A percentile compares a stretch with the other conserved stretches of the same genome.
These are phyloP conservation scores for Budorcas taxicolor DNA, from an alignment of 2,113 vertebrate species.

Conservation along the genomic window DNA sequence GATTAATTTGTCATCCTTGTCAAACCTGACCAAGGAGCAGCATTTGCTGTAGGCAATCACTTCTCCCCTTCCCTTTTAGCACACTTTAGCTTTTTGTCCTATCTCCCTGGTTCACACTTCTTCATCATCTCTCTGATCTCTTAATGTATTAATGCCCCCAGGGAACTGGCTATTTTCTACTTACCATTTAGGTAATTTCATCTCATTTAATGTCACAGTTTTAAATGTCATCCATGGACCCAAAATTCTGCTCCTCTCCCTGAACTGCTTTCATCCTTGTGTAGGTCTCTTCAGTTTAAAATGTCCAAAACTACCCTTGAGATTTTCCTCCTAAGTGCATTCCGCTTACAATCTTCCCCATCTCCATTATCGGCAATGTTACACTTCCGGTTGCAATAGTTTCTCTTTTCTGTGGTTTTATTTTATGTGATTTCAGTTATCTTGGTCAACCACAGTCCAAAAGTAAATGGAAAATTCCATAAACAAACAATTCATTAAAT, in stretches of 20 bases:
- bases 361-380: fast-evolving
- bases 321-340: not conserved
- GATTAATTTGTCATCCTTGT: not conserved
- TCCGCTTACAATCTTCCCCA: fast-evolving
- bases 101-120: not conserved
- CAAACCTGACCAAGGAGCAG: not conserved
- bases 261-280: not conserved
- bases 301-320: not conserved
- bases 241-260: not conserved
- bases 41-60: fast-evolving
- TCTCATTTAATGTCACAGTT: not conserved
- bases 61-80: not conserved
- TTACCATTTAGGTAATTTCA: not conserved
- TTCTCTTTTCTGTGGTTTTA: not conserved
- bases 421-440: not conserved
- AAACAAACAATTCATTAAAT: not conserved
- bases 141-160: not conserved
- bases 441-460: not conserved
- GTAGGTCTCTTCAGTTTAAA: not conserved
- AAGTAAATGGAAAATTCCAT: not conserved
- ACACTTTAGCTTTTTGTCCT: not conserved
- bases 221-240: not conserved
- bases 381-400: not conserved
- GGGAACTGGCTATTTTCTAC: not conserved
- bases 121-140: not conserved